A percentile compares a stretch with the other conserved stretches of the same genome.
Conservation (phyloP, 2,797 vertebrate species). For the Diceros bicornis region DNA sequence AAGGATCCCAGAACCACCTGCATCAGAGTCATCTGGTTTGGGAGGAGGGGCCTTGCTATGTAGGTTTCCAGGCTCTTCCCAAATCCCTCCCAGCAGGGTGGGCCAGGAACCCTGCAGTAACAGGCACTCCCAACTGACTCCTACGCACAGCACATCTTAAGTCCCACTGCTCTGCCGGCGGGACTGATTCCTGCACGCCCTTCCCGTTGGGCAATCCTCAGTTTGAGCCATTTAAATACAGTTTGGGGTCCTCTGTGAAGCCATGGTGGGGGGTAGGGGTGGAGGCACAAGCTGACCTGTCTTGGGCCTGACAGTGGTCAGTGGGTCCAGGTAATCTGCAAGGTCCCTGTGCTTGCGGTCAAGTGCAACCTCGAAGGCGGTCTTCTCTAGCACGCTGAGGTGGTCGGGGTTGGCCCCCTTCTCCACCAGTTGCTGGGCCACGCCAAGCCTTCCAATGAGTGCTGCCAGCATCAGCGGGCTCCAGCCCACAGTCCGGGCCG, state of each 20-base stretch:
- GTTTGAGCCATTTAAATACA: not conserved
- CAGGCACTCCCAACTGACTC: not conserved
- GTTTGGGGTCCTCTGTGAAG: not conserved
- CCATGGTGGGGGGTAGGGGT: accelerated
- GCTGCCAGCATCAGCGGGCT: constrained; percentile 96
- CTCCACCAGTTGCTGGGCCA: constrained; percentile 96
- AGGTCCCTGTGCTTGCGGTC: constrained; percentile 95
- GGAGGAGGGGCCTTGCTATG: not conserved
- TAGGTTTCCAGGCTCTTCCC: not conserved
- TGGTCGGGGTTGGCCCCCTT: constrained; percentile 96
- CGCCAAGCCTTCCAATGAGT: constrained; percentile 92
- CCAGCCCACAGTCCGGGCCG: constrained; percentile 94
- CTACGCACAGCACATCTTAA: not conserved
- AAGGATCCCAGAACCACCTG: not conserved
- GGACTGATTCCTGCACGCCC: not conserved
- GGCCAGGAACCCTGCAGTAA: not conserved
- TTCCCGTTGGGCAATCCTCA: not conserved
- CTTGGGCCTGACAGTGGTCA: constrained; percentile 95
- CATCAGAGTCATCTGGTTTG: not conserved
- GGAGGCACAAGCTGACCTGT: constrained; percentile 90
- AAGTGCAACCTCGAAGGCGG: constrained; percentile 96
- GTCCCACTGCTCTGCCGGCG: not conserved
- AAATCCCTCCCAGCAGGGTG: not conserved
- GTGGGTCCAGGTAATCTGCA: constrained; percentile 94
- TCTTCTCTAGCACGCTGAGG: constrained; percentile 95